Conservation (phyloP, 2,797 vertebrate species). For the Florisuga fusca region DNA sequence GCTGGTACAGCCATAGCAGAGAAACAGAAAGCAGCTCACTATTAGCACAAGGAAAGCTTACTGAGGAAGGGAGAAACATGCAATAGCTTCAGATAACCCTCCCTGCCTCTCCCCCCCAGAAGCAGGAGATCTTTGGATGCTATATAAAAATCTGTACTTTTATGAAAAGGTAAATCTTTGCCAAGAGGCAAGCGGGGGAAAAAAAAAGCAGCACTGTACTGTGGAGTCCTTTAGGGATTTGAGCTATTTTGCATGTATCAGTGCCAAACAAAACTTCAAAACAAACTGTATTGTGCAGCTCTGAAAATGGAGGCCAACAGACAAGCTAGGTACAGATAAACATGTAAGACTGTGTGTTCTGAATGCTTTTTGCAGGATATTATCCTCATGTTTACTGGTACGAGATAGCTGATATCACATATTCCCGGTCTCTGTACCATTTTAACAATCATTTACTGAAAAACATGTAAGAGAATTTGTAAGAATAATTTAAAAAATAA, state of each 20-base stretch:
- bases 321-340: neutral
- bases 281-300: rapidly evolving
- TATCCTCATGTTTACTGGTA: neutral
- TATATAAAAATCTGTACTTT: neutral
- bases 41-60: neutral
- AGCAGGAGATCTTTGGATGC: neutral
- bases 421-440: neutral
- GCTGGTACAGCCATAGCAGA: neutral
- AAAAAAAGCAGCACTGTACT: neutral
- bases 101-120: neutral
- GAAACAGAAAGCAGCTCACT: neutral
- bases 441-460: neutral
- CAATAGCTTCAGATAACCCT: neutral
- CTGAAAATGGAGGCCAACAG: neutral
- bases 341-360: neutral
- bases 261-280: neutral
- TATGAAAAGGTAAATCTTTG: neutral
- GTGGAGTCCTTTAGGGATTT: neutral
- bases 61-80: neutral
- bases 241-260: neutral
- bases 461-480: neutral
- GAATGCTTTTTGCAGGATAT: neutral
- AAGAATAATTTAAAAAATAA: neutral
- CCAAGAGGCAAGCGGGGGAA: neutral
- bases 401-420: neutral